Evolutionary conservation across 2,888 invertebrate species (phyloP), one percentile per base, ranked within the genome.

Genomic region (Erebia palarica): DNA sequence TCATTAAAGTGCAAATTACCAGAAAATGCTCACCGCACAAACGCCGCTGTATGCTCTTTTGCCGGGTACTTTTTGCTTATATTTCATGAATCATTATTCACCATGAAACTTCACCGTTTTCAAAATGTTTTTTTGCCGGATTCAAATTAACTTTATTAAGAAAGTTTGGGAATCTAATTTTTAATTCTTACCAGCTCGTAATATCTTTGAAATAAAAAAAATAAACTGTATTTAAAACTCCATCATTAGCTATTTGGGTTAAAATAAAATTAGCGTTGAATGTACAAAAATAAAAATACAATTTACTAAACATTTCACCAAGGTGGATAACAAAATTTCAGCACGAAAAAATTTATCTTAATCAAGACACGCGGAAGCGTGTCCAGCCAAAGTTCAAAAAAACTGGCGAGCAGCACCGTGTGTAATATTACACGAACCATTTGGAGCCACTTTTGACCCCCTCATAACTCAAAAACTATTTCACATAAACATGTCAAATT

Each of bases 1-100:
- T 63, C 61, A 69, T 63, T 69, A 69, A 63, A 60, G 63, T 69
- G 63, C 47, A 69, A 69, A 69, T 63, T 69, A 63, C 21, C 57
- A 18, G 44, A 61, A 55, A 55, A 68, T 63, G 69, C 57, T 57
- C 55, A 69, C 47, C 21, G 18, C 16, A 70, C 21, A 73, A 58
- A 18, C 49, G 57, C 63, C 49, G 63, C 49, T 63, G 47, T 49
- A 49, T 63, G 63, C 63, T 21, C 63, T 63, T 63, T 60, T 60
- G 42, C 61, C 13, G 11, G 21, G 49, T 14, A 21, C 49, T 63
- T 49, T 63, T 14, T 49, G 7, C 13, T 21, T 9, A 14, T 49
- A 49, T 63, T 49, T 13, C 21, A 63, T 21, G 49, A 49, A 63
- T 63, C 55, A 55, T 51, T 51, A 51, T 51, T 61, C 61, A 61